Conservation (phyloP, 1,140 invertebrate species). For the Tetramorium alpestre region DNA sequence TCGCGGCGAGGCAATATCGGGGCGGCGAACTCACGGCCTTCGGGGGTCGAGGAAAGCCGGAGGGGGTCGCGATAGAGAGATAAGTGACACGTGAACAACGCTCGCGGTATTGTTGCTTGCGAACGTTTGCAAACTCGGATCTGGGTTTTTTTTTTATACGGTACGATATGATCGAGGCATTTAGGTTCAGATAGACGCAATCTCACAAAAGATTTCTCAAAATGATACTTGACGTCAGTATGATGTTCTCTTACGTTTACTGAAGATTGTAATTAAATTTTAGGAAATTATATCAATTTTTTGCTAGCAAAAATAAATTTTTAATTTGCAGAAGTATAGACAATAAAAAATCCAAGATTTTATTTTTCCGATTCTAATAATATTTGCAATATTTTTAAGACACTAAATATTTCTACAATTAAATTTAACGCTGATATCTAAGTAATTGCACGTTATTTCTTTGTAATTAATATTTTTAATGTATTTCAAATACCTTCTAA, state of each 20-base stretch:
- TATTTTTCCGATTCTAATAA: background rate
- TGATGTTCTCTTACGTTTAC: background rate
- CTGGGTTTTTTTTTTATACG: background rate
- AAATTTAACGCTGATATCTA: background rate
- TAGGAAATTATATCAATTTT: background rate
- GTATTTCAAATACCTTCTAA: background rate
- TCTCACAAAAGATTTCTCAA: background rate
- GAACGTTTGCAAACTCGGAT: background rate
- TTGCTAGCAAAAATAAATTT: background rate
- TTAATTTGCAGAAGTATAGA: background rate
- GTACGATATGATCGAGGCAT: background rate
- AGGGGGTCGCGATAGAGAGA: conserved; percentile 34
- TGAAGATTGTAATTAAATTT: background rate
- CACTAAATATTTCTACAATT: background rate
- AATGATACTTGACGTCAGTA: background rate
- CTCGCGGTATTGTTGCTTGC: background rate
- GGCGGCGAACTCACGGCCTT: background rate
- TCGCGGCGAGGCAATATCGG: background rate
- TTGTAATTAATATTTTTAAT: background rate
- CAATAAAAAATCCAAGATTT: too few species aligned
- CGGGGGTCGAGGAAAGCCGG: background rate
- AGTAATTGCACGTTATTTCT: background rate
- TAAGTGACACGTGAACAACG: conserved; percentile 55
- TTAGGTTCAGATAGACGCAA: background rate
- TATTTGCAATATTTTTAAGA: background rate